phyloP scores from a whole-genome alignment of 2,797 vertebrate genomes.

The Crenichthys baileyi region DNA sequence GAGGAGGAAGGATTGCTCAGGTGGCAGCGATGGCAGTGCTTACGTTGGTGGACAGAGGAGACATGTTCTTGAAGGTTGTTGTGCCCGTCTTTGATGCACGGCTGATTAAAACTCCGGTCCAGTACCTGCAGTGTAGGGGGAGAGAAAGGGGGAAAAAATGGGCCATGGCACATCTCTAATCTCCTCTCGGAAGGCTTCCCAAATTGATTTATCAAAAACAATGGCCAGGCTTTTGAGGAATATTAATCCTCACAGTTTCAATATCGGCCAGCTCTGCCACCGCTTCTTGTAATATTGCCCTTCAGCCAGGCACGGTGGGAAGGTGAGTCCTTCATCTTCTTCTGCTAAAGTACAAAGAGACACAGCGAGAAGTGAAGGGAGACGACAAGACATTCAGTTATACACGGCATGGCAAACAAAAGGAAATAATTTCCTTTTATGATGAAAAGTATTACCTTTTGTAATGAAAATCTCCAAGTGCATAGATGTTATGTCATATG shows the following conservation, averaged over 20 bases:
- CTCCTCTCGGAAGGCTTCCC: slow-evolving; percentile 79
- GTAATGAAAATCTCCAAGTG: slow-evolving; percentile 56
- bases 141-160: slow-evolving; percentile 48
- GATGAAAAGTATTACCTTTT: slow-evolving; percentile 57
- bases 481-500: slow-evolving; percentile 30
- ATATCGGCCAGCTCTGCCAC: slow-evolving; percentile 72
- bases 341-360: slow-evolving; percentile 68
- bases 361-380: slow-evolving; percentile 31
- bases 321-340: slow-evolving; percentile 81
- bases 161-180: slow-evolving; percentile 76
- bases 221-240: slow-evolving; percentile 81
- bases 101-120: slow-evolving; percentile 79
- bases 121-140: slow-evolving; percentile 59
- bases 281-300: slow-evolving; percentile 77
- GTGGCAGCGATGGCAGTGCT: slow-evolving; percentile 8
- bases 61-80: slow-evolving; percentile 73
- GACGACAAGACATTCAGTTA: slow-evolving; percentile 40
- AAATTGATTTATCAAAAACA: slow-evolving; percentile 87
- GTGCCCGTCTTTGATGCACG: slow-evolving; percentile 73
- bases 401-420: slow-evolving; percentile 47
- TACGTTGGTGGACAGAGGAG: slow-evolving; percentile 26
- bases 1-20: slow-evolving; percentile 40
- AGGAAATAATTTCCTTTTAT: slow-evolving; percentile 61
- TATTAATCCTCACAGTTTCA: slow-evolving; percentile 83
- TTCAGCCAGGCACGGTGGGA: slow-evolving; percentile 75